Conservation (phyloP, 2,888 invertebrate species). For the Sisyra nigra region DNA sequence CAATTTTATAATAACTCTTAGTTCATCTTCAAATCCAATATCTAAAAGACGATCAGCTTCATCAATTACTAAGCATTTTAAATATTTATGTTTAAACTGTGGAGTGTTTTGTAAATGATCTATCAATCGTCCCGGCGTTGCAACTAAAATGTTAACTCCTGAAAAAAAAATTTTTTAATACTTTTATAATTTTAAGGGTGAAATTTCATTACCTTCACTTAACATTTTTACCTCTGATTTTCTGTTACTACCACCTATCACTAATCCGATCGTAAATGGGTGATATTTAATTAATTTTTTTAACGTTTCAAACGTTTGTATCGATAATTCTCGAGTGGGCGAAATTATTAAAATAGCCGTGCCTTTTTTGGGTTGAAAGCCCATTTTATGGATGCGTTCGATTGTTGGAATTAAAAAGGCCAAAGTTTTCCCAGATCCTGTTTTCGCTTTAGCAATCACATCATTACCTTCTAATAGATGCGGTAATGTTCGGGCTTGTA, state of each 20-base stretch:
- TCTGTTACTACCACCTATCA: slow-evolving; percentile 91
- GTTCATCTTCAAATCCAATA: slow-evolving; percentile 94
- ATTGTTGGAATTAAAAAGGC: slow-evolving; percentile 77
- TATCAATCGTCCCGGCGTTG: slow-evolving; percentile 86
- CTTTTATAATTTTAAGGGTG: background rate
- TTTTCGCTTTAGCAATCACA: slow-evolving; percentile 73
- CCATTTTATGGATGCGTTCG: slow-evolving; percentile 59
- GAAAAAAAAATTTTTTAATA: slow-evolving; percentile 11
- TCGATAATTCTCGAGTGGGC: slow-evolving; percentile 89
- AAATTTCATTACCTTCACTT: slow-evolving; percentile 44
- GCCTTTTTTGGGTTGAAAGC: slow-evolving; percentile 60
- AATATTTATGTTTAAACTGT: slow-evolving; percentile 83
- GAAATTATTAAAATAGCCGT: slow-evolving; percentile 90
- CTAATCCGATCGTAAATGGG: slow-evolving; percentile 83
- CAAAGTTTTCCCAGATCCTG: slow-evolving; percentile 82
- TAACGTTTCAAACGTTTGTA: slow-evolving; percentile 97
- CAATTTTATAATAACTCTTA: slow-evolving; percentile 82
- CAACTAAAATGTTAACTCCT: slow-evolving; percentile 86
- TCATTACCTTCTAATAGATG: slow-evolving; percentile 65
- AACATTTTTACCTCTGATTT: slow-evolving; percentile 84
- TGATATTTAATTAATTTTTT: slow-evolving; percentile 84
- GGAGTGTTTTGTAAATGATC: slow-evolving; percentile 85
- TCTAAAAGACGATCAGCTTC: slow-evolving; percentile 97
- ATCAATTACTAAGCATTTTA: slow-evolving; percentile 88
- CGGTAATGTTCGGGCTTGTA: slow-evolving; percentile 65